Base-by-base conservation (phyloP, 2,797 vertebrate species). In the Argentina silus region DNA sequence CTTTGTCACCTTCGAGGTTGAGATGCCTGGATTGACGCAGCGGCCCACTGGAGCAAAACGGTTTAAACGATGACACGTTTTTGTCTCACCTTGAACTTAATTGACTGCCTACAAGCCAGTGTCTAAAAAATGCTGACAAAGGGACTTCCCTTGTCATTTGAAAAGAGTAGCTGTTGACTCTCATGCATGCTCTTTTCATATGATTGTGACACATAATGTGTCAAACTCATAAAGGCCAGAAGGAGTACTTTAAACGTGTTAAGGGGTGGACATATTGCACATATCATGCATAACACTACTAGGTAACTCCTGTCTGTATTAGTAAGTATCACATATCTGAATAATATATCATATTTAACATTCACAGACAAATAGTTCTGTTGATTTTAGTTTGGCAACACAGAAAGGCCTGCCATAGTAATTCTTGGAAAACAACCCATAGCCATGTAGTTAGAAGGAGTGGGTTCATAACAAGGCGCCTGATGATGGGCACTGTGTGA, bases 21-120 rank as follows among this genome's bases (percentile, higher is more conserved):
- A 86, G 75, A 89, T 70, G 88, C 84, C 81, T 79, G 81, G 82
- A 86, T 82, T 87, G 91, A 90, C 86, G 88, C 79, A 42, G 27
- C 77, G 77, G 81, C 85, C 83, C 86, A 81, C 78, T 75, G 80
- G 87, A 88, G 88, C 87, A 82, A 84, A 87, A 86, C 79, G 71
- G 70, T 88, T 90, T 92, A 90, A 90, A 88, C 80, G 89, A 91
- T 85, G 87, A 90, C 87, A 86, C 80, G 73, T 88, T 92, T 91
- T 89, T 87, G 83, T 89, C 88, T 93, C 92, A 93, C 92, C 92
- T 94, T 94, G 91, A 92, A 90, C 88, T 84, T 93, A 93, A 94
- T 93, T 93, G 93, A 92, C 87, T 91, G 89, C 87, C 85, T 87
- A 84, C 87, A 79, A 88, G 87, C 83, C 75, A 72, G 77, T 67